Evolutionary conservation across 2,113 vertebrate genomes (phyloP), one percentile per base, ranked within the genome.

Genomic region (Pterophyllum scalare): DNA sequence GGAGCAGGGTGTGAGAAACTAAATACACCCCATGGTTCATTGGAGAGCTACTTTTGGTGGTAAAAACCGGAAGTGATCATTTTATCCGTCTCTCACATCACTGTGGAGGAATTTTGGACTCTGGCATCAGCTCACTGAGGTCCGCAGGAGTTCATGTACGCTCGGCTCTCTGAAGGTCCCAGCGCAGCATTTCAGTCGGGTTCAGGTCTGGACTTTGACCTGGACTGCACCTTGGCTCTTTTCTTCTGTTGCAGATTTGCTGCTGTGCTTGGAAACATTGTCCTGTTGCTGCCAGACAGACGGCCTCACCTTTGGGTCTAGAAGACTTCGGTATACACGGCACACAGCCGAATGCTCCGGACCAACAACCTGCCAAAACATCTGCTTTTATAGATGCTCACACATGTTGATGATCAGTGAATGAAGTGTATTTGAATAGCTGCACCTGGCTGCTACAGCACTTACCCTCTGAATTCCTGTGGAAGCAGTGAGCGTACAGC

Each of bases 371-470:
- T 43, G 7, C 35, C n/a, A 24, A 9, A 43, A 15, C 61, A 0
- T 40, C 35, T 3, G 7, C 61, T 65, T 65, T 65, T 24, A 24
- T 24, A 65, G 61, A 65, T 24, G n/a, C 61, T 43, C 7, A 2
- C 4, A 13, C 1, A 33, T 33, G 31, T 6, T 43, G 61, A 43
- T 43, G 35, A 0, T 0, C 31, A 7, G 31, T 6, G 31, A 33
- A 33, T 43, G 3, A 43, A 40, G 61, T 24, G 40, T n/a, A 6
- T 24, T 65, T 43, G 4, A 0, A 24, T 22, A 9, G 13, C 35
- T 8, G 35, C 35, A 64, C 5, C 0, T 15, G 0, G 0, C 35
- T 24, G 35, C 61, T 9, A 22, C n/a, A n/a, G n/a, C n/a, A n/a
- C 38, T 40, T 15, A 10, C n/a, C 24, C 22, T 65, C 22, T 65